These are phyloP conservation scores for Alsophila aescularia DNA, from an alignment of 2,888 invertebrate species.

Conservation along the genomic window DNA sequence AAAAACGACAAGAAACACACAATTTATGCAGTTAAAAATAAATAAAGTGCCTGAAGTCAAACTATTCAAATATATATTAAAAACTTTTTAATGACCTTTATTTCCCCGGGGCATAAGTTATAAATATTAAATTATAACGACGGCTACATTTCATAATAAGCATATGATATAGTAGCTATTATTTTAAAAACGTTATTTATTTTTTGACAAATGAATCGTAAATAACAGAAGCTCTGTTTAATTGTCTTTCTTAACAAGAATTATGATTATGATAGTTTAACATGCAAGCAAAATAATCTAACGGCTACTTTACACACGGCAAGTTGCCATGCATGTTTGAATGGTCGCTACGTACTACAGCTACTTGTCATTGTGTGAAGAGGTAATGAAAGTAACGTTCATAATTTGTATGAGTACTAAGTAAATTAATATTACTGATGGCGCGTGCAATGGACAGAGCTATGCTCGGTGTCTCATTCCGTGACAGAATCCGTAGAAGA, in stretches of 20 bases:
- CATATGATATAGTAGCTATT: slow-evolving; percentile 32
- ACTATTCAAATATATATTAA: slow-evolving; percentile 16
- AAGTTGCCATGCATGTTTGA: too few relatives aligned
- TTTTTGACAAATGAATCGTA: slow-evolving; percentile 21
- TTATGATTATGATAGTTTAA: slow-evolving; percentile 2
- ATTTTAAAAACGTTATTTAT: slow-evolving; percentile 29
- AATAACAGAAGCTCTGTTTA: slow-evolving; percentile 22
- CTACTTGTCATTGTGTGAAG: too few relatives aligned
- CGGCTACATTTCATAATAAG: slow-evolving; percentile 24
- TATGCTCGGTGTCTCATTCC: too few relatives aligned
- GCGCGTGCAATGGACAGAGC: too few relatives aligned
- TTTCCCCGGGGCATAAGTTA: slow-evolving; percentile 15
- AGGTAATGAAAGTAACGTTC: too few relatives aligned
- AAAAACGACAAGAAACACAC: too few relatives aligned
- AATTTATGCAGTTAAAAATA: neutral
- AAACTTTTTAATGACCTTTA: slow-evolving; percentile 8
- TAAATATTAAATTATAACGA: slow-evolving; percentile 20
- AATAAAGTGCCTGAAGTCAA: slow-evolving; percentile 2
- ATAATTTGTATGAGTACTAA: too few relatives aligned
- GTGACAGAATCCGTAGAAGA: too few relatives aligned
- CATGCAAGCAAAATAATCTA: neutral
- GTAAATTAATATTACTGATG: too few relatives aligned
- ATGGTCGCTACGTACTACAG: too few relatives aligned
- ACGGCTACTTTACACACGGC: neutral
- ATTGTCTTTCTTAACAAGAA: slow-evolving; percentile 2